Evolutionary conservation across 2,888 invertebrate genomes (phyloP).

Genomic region (Achlya flavicornis): DNA sequence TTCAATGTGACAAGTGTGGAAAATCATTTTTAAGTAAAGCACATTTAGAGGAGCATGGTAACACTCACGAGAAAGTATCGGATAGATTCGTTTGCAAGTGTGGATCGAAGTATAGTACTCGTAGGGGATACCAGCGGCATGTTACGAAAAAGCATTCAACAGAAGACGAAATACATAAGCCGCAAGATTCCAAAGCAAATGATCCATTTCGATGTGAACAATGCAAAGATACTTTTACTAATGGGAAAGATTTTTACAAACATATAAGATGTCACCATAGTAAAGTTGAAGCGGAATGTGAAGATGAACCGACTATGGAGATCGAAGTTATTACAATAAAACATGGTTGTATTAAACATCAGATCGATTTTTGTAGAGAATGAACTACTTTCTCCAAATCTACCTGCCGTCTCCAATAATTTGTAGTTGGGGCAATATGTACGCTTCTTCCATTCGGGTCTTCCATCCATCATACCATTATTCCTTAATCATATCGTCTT

Average conservation of each 20-base stretch:
- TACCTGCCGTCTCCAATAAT: too few relatives aligned
- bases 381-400: too few relatives aligned
- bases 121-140: conserved; percentile 25
- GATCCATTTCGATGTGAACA: not conserved
- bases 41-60: conserved; percentile 52
- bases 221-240: not conserved
- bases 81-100: conserved; percentile 57
- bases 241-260: not conserved
- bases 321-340: too few relatives aligned
- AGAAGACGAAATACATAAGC: conserved; percentile 10
- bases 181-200: not conserved
- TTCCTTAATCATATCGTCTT: too few relatives aligned
- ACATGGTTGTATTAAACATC: too few relatives aligned
- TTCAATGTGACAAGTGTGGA: conserved; percentile 56
- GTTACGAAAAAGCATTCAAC: conserved; percentile 35
- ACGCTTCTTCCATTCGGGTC: too few relatives aligned
- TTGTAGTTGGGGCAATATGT: too few relatives aligned
- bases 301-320: too few relatives aligned
- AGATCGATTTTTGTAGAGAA: too few relatives aligned
- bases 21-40: conserved; percentile 43
- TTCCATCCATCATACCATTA: too few relatives aligned
- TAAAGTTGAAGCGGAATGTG: too few relatives aligned
- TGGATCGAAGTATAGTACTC: conserved; percentile 44
- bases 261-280: not conserved
- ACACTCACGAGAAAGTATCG: conserved; percentile 44